phyloP scores from a whole-genome alignment of 2,888 invertebrate species.

The Blastobasis lacticolella region DNA sequence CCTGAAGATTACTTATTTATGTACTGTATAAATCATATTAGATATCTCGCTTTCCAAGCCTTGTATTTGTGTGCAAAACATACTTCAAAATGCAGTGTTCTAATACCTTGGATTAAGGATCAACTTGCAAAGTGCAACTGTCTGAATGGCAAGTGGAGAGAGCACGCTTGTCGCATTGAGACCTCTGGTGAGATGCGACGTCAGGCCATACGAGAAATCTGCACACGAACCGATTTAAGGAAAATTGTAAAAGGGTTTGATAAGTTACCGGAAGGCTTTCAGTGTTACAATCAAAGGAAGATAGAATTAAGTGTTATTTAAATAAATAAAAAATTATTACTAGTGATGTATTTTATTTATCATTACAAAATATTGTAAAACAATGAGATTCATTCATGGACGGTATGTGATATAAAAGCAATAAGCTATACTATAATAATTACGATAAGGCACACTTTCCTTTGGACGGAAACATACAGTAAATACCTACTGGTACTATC shows the following conservation, averaged over 20 bases:
- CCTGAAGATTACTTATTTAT: constrained; percentile 38
- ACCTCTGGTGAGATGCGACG: constrained; percentile 31
- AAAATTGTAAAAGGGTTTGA: constrained; percentile 41
- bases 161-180: constrained; percentile 48
- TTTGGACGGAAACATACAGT: too few species aligned
- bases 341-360: constrained; percentile 4
- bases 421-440: too few species aligned
- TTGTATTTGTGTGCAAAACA: constrained; percentile 49
- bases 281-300: constrained; percentile 43
- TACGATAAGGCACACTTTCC: too few species aligned
- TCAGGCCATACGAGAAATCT: constrained; percentile 42
- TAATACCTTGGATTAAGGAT: constrained; percentile 40
- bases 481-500: too few species aligned
- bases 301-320: constrained; percentile 18
- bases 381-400: constrained; percentile 14
- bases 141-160: constrained; percentile 56
- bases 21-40: constrained; percentile 64
- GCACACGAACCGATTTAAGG: constrained; percentile 46
- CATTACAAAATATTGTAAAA: neutral
- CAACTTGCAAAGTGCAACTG: constrained; percentile 59
- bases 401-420: constrained; percentile 2
- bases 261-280: constrained; percentile 42
- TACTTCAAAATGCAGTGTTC: constrained; percentile 47
- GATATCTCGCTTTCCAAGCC: constrained; percentile 57
- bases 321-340: constrained; percentile 14